These are phyloP conservation scores for Pomacea canaliculata DNA, from an alignment of 2,888 invertebrate genomes.

Conservation along the genomic window DNA sequence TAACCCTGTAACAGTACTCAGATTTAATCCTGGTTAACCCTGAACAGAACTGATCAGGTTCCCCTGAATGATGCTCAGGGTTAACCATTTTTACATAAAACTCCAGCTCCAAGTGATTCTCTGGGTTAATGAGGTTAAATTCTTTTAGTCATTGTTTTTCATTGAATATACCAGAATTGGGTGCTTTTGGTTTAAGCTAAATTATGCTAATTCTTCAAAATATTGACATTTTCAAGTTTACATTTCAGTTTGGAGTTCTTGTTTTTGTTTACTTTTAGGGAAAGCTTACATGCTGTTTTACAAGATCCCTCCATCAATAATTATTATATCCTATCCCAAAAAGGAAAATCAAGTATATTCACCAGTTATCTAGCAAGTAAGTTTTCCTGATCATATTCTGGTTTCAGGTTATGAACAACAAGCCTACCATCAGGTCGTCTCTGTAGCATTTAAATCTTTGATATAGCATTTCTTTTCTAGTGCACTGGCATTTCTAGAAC, in stretches of 20 bases:
- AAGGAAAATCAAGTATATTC: slow-evolving; percentile 82
- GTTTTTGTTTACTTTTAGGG: slow-evolving; percentile 44
- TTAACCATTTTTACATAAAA: no score
- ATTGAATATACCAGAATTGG: no score
- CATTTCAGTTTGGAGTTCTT: background rate
- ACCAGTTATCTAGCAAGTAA: slow-evolving; percentile 75
- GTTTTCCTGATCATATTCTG: slow-evolving; percentile 16
- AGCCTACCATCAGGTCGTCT: no score
- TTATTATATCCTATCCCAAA: slow-evolving; percentile 79
- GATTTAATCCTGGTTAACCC: no score
- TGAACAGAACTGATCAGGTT: no score
- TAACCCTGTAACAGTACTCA: no score
- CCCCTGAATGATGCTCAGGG: no score
- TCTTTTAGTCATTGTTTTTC: background rate
- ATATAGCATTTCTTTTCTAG: no score
- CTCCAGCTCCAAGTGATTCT: no score
- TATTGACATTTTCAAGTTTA: background rate
- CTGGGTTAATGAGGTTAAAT: background rate
- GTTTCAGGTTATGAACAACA: background rate
- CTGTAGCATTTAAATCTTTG: no score
- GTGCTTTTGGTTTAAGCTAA: no score
- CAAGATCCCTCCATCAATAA: slow-evolving; percentile 74
- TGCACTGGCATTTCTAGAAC: no score
- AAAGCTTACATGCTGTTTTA: slow-evolving; percentile 52
- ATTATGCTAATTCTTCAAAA: background rate